Evolutionary conservation across 2,797 vertebrate species (phyloP).

Genomic region (Stomatorhinus walkeri): DNA sequence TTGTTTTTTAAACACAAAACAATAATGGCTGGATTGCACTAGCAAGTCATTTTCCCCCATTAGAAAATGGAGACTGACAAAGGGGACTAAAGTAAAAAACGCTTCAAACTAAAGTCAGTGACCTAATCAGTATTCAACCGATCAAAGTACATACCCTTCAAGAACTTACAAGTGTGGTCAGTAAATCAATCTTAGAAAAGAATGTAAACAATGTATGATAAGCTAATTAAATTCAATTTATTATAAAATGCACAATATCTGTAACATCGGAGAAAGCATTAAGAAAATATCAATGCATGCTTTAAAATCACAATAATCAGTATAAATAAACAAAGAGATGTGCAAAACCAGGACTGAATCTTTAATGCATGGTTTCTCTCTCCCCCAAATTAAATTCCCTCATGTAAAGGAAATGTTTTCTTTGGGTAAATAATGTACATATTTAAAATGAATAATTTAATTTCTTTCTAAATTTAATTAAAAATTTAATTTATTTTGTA

Average conservation of each 20-base stretch:
- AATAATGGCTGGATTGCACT: background rate
- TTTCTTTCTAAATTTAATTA: background rate
- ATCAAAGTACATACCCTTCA: background rate
- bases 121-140: background rate
- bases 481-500: background rate
- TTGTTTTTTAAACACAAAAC: background rate
- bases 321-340: constrained; percentile 14
- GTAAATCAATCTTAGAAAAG: background rate
- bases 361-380: background rate
- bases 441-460: background rate
- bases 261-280: constrained; percentile 46
- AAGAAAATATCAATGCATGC: constrained; percentile 53
- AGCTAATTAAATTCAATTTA: constrained; percentile 23
- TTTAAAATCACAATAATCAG: constrained; percentile 12
- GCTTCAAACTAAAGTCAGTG: background rate
- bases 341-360: constrained; percentile 15
- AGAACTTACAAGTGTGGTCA: background rate
- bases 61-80: background rate
- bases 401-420: background rate
- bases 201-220: background rate
- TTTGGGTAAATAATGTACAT: background rate
- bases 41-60: background rate
- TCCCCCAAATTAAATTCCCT: background rate
- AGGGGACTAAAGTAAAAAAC: background rate
- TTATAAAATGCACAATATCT: constrained; percentile 40